A percentile compares a stretch with the other conserved stretches of the same genome.
Evolutionary conservation across 35 echinoderm and acorn worm genomes (phyloP).

Genomic region (Apostichopus japonicus): DNA sequence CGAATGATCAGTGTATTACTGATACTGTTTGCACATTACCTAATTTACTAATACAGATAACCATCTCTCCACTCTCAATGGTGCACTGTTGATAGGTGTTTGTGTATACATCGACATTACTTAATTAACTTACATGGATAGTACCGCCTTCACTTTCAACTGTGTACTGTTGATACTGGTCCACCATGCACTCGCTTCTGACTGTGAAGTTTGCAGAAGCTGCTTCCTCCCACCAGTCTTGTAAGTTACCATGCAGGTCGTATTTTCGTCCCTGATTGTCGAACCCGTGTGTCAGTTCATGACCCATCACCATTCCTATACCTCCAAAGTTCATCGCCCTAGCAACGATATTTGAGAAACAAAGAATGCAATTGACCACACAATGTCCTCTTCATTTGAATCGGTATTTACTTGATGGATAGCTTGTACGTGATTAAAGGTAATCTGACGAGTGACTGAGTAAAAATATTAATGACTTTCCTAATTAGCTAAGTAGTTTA

Average conservation of each 20-base stretch:
- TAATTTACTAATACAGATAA: neutral
- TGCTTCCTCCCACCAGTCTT: constrained; percentile 84
- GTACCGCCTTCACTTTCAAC: neutral
- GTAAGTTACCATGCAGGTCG: constrained; percentile 82
- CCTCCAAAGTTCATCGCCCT: constrained; percentile 95
- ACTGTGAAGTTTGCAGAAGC: constrained; percentile 61
- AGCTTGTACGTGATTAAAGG: too few relatives aligned
- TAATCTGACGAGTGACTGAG: too few relatives aligned
- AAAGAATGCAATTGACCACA: neutral
- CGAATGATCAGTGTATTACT: too few relatives aligned
- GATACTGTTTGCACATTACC: too few relatives aligned
- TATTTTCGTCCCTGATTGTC: constrained; percentile 84
- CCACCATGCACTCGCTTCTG: constrained; percentile 70
- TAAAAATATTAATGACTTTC: too few relatives aligned
- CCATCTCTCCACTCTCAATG: neutral
- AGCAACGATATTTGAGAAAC: constrained; percentile 5
- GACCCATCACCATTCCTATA: constrained; percentile 89
- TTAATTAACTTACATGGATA: constrained; percentile 3
- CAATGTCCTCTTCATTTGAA: too few relatives aligned
- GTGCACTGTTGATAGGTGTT: neutral
- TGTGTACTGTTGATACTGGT: constrained; percentile 78
- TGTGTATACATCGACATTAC: neutral
- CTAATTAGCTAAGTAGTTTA: too few relatives aligned
- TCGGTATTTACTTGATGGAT: too few relatives aligned
- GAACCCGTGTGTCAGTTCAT: constrained; percentile 94